These are phyloP conservation scores for Corydoras maculifer DNA, from an alignment of 2,113 vertebrate genomes.

Conservation along the genomic window DNA sequence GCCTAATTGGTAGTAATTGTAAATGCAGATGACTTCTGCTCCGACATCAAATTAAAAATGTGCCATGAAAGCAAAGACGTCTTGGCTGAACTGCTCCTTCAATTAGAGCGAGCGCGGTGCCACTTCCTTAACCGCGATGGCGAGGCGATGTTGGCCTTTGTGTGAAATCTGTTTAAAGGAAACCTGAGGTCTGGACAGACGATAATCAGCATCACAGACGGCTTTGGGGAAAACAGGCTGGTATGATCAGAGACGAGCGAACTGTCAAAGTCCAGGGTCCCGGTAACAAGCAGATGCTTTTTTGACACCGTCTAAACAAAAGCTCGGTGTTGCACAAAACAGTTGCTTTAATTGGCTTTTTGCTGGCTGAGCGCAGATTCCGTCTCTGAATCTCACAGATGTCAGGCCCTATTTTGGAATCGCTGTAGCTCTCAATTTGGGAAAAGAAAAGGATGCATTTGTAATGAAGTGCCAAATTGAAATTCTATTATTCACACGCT, in stretches of 20 bases:
- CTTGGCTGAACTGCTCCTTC: no score
- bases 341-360: constrained; percentile 51
- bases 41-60: no score
- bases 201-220: constrained; percentile 24
- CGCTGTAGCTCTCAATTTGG: constrained; percentile 52
- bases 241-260: constrained; percentile 36
- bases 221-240: constrained; percentile 5
- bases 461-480: constrained; percentile 56
- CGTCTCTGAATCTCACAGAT: constrained; percentile 62
- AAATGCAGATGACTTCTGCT: no score
- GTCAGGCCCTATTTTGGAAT: constrained; percentile 57
- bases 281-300: constrained; percentile 46
- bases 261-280: constrained; percentile 41
- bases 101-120: no score
- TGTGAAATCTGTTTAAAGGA: no score
- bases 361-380: constrained; percentile 42
- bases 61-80: no score
- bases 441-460: constrained; percentile 54
- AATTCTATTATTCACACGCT: constrained; percentile 37
- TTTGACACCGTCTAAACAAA: constrained; percentile 54
- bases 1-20: no score
- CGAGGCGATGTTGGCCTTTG: no score
- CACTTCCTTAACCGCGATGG: no score
- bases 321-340: constrained; percentile 42
- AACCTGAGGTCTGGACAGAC: not conserved